Evolutionary conservation across 2,113 vertebrate species (phyloP), one percentile per base, ranked within the genome.

Genomic region (Procavia capensis): DNA sequence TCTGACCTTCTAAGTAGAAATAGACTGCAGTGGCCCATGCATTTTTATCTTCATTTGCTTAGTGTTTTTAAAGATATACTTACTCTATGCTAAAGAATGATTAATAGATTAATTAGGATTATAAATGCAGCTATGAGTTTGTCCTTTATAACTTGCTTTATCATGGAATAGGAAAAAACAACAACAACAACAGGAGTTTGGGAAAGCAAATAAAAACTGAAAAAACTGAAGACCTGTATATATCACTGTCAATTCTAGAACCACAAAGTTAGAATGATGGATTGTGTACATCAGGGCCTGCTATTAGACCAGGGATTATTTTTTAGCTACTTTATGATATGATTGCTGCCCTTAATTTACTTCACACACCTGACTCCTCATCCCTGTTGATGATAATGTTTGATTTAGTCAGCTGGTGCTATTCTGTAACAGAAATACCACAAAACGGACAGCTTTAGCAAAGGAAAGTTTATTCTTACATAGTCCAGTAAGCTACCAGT

Each of bases 191-290:
- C 59, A 50, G 10, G 63, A 79, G 20, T 57, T 91, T 80, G 41
- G 22, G 59, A 93, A 95, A 82, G 64, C 39, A 91, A 95, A 88
- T 54, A 79, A 59, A 93, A 93, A 63, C 24, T 79, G 41, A 85
- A 50, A 72, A 43, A 76, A 87, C 83, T 25, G 57, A 94, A 95
- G 34, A 88, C 24, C 57, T 54, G 1, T 20, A 59, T 20, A 59
- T 39, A 34, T 84, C 78, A 36, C 4, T 70, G 29, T 93, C 47
- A 86, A 20, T 80, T 76, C 29, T 54, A 57, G 61, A 88, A 76
- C 4, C 61, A 68, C 17, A 74, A 7, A 74, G 2, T 85, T 93
- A n/a, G 74, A 45, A 94, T 83, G 66, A 50, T 41, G 47, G 70
- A 93, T 78, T 90, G 74, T 54, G 19, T 57, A 6, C 63, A 54